Base-by-base conservation (phyloP, 2,113 vertebrate genomes). In the Columba livia region DNA sequence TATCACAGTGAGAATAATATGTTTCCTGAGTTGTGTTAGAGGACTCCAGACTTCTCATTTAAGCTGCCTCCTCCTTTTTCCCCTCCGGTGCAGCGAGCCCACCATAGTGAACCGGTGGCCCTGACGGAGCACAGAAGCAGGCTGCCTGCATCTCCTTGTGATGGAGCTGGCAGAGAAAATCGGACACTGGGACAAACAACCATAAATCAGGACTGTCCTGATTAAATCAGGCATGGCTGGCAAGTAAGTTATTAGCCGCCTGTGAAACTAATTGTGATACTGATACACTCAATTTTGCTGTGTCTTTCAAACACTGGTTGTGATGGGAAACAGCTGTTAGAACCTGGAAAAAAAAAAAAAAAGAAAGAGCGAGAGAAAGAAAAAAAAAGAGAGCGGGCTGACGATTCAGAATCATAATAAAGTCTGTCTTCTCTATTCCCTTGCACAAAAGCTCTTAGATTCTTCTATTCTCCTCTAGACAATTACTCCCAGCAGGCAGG, bases 291-390 rank as follows among this genome's bases (percentile, higher is more conserved):
- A 92, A 96, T 97, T 97, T 89, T 96, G 94, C 96, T 69, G 74
- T 84, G 96, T 97, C 97, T 97, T 97, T 98, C 98, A 97, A 97
- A 97, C 97, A 97, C 97, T 5, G 73, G 96, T 97, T 95, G 97
- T 98, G 97, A 98, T 97, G 97, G 97, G 96, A 97, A 98, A 97
- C 98, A 98, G 97, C 97, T 98, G 97, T 96, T 97, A 96, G 96
- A 96, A 93, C 88, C 88, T 7, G 70, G 75, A 80, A 90, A 85
- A 72, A 70, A 75, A 79, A 38, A 70, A 82, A 72, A 57, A 86
- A 87, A 34, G 15, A n/a, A 13, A 67, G 23, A 82, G 15, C 62
- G 5, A 90, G 34, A 92, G 72, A 93, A 40, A 47, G 88, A 79
- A 92, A 93, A 93, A 93, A 93, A 90, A 61, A 94, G 60, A 79